Evolutionary conservation across 2,888 invertebrate species (phyloP).

Genomic region (Silvanus unidentatus): DNA sequence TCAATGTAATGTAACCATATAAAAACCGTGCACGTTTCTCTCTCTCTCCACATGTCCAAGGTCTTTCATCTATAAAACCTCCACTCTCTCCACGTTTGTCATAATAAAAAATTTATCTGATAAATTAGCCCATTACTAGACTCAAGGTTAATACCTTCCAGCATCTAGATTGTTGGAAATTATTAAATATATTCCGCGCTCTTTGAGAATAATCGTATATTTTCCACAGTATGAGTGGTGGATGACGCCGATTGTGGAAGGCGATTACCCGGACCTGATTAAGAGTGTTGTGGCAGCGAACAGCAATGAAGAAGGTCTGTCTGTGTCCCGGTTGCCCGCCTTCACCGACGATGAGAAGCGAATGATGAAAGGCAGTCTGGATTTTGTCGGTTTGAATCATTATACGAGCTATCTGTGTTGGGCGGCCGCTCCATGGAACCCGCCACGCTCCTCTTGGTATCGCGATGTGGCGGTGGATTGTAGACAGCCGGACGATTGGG

Average conservation of each 20-base stretch:
- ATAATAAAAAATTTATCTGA: too few species aligned
- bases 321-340: slow-evolving; percentile 52
- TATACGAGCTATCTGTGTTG: slow-evolving; percentile 13
- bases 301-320: slow-evolving; percentile 51
- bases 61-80: too few species aligned
- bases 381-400: slow-evolving; percentile 36
- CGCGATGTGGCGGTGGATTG: slow-evolving; percentile 8
- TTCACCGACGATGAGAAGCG: slow-evolving; percentile 50
- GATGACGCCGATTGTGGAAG: slow-evolving; percentile 47
- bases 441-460: slow-evolving; percentile 1
- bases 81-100: too few species aligned
- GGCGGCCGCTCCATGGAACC: slow-evolving; percentile 5
- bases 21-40: too few species aligned
- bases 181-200: too few species aligned
- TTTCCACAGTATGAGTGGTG: slow-evolving; percentile 15
- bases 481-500: slow-evolving; percentile 11
- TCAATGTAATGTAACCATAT: too few species aligned
- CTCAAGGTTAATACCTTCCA: too few species aligned
- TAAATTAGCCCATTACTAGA: too few species aligned
- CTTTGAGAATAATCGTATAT: too few species aligned
- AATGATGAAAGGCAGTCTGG: slow-evolving; percentile 45
- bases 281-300: slow-evolving; percentile 51
- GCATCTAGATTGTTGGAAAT: too few species aligned
- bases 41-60: too few species aligned
- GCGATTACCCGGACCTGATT: slow-evolving; percentile 54